phyloP scores from a whole-genome alignment of 2,797 vertebrate species.

The Paramormyrops hopkinsi region DNA sequence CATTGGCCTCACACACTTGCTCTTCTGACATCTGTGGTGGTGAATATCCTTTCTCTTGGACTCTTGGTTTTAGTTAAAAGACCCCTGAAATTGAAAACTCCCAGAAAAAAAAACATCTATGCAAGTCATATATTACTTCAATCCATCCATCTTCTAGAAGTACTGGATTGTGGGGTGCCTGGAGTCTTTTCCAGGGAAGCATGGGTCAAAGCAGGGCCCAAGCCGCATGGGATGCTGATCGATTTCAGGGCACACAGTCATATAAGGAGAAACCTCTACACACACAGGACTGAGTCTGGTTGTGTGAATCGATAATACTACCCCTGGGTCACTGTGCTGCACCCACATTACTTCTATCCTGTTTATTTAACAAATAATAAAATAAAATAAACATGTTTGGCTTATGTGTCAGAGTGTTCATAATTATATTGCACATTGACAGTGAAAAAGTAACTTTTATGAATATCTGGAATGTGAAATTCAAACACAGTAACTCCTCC shows the following conservation, averaged over 20 bases:
- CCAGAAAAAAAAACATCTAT: background rate
- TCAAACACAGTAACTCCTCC: background rate
- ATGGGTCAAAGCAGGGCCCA: background rate
- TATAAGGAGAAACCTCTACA: background rate
- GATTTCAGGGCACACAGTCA: background rate
- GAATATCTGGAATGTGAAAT: background rate
- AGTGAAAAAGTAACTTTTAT: background rate
- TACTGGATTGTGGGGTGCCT: background rate
- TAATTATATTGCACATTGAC: background rate
- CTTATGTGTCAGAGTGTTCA: background rate
- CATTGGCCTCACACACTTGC: background rate
- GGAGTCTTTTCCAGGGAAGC: background rate
- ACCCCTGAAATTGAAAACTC: background rate
- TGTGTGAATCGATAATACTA: background rate
- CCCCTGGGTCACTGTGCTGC: background rate
- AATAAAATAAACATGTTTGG: background rate
- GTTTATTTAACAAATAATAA: background rate
- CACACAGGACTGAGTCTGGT: background rate
- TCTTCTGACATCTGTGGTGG: background rate
- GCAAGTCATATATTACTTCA: background rate
- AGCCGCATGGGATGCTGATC: background rate
- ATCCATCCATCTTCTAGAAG: background rate
- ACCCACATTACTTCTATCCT: background rate
- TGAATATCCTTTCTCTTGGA: background rate
- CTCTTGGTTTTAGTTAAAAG: background rate